Base-by-base conservation (phyloP, 2,113 vertebrate genomes). In the Xyrauchen texanus region DNA sequence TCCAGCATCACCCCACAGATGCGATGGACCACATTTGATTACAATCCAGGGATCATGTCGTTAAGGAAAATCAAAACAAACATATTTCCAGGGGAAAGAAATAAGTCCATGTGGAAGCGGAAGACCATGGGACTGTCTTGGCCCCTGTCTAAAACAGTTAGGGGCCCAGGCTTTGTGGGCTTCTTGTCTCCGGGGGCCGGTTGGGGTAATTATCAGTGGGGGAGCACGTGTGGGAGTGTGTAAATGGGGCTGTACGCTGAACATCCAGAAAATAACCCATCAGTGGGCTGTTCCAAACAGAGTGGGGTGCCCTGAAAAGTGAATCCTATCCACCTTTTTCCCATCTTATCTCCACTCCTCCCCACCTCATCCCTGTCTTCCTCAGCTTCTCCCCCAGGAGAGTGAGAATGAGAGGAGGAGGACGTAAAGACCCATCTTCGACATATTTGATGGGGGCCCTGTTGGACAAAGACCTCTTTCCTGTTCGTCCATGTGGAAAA, bases 401-500 rank as follows among this genome's bases (percentile, higher is more conserved):
- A 34, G 21, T 34, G 21, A 3, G 21, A 34, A 34, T 34, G 21
- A 34, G 81, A 79, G 85, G 61, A 82, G 81, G 84, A 82, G 79
- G 76, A 77, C n/a, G 76, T 68, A 73, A 85, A 84, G 87, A 90
- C 85, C 87, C 88, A 88, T 90, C 81, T 90, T 89, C 89, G 86
- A 89, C 86, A 87, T 83, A 81, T 87, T 75, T 86, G 80, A 78
- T 81, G 85, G 85, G 89, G 74, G 88, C 87, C 89, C 76, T 66
- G 79, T 61, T n/a, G 72, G 88, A 93, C 91, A 93, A 93, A 92
- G 89, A 85, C 87, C 86, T 84, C 87, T 91, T 92, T 81, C 87
- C 88, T 92, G 90, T 85, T 89, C 87, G 82, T 87, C 87, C 92
- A 92, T 90, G 92, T 92, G 91, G 91, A 94, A 93, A 93, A 93